Conservation (phyloP, 2,113 vertebrate species). For the Phoenicopterus ruber region DNA sequence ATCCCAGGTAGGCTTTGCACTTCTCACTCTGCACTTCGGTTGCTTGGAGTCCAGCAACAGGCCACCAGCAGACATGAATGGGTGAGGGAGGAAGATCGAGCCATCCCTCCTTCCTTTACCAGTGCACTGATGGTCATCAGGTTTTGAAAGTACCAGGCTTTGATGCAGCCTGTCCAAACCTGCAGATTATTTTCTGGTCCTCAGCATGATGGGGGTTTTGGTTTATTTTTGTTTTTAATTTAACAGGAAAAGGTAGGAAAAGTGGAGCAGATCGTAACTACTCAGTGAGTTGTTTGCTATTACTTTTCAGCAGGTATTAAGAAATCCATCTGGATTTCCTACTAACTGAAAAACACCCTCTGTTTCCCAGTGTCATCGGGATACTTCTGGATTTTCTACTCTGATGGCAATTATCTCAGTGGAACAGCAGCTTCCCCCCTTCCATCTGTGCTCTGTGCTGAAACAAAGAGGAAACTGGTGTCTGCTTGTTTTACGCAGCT, state of each 20-base stretch:
- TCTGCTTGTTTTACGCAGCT: constrained; percentile 70
- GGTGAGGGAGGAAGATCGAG: background rate
- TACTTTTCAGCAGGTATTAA: background rate
- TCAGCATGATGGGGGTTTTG: fast-evolving
- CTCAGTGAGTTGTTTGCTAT: background rate
- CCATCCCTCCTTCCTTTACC: background rate
- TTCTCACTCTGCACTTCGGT: background rate
- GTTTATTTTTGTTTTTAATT: background rate
- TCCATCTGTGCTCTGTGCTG: constrained; percentile 36
- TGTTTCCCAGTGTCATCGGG: background rate
- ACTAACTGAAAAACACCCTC: background rate
- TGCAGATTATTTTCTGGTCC: background rate
- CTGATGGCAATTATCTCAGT: constrained; percentile 59
- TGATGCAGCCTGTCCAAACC: background rate
- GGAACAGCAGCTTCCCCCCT: constrained; percentile 31
- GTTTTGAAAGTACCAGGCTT: background rate
- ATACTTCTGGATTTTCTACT: constrained; percentile 16
- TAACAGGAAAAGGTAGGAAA: background rate
- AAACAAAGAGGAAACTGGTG: constrained; percentile 69
- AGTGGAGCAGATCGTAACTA: background rate
- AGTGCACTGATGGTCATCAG: no score
- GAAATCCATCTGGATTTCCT: background rate
- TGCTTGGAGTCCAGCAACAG: background rate
- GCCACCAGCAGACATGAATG: background rate
- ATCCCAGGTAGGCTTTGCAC: background rate